Base-by-base conservation (phyloP, 1,140 invertebrate genomes). In the Anagrus nilaparvatae region DNA sequence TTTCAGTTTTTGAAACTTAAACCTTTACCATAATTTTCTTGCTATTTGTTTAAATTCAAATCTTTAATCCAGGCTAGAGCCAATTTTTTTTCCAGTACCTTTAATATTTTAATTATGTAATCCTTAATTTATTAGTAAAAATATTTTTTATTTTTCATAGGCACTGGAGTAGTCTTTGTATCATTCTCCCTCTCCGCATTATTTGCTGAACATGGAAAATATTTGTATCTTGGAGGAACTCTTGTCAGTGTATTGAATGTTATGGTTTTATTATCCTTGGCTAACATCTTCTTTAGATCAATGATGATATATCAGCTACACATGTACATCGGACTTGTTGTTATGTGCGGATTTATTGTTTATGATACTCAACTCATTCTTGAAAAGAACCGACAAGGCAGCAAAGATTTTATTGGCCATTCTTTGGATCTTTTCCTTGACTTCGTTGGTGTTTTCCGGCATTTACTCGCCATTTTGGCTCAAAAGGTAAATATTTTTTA, bases 291-390 rank as follows among this genome's bases (percentile, higher is more conserved):
- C 67, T 78, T 94, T 58, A 79, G 81, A 47, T 93, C 88, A 20
- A 61, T 75, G 16, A 62, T 92, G 27, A 60, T 96, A n/a, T 90
- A 82, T 61, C 64, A 94, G 77, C 59, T 78, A 28, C 80, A 94
- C 52, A 63, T 97, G 9, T 96, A 97, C 61, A 55, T 90, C 35
- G 91, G 92, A 37, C 72, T 97, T 12, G 68, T 81, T 33, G 65
- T 95, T 5, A 92, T 97, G 81, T 94, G 90, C 61, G 89, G 80
- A 32, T 97, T 97, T 64, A 79, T 98, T 17, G 71, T 97, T 20
- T 97, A 88, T 56, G 94, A 98, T 59, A 98, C 94, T 8, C 93
- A 97, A 66, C 67, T 91, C 36, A 97, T 98, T 48, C 83, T 96
- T 48, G 91, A 96, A 60, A 97, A 96, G 63, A 76, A 81, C 50